Evolutionary conservation across 1,140 invertebrate genomes (phyloP).

Genomic region (Patella vulgata): DNA sequence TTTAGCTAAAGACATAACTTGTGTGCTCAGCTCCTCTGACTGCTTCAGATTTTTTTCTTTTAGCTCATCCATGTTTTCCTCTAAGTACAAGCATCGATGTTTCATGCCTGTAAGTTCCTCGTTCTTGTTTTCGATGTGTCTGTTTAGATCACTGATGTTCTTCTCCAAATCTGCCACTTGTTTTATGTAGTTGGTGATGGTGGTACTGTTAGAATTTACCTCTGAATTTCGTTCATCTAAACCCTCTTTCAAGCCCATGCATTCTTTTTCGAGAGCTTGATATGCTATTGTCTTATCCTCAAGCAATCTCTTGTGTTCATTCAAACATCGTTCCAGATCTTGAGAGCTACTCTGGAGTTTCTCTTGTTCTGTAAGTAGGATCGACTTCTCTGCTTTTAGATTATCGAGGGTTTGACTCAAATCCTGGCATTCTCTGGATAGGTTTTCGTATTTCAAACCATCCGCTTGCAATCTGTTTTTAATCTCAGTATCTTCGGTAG

Average conservation of each 20-base stretch:
- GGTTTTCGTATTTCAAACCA: slow-evolving; percentile 5
- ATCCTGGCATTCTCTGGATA: slow-evolving; percentile 5
- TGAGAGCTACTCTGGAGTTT: slow-evolving; percentile 3
- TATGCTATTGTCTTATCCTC: slow-evolving; percentile 2
- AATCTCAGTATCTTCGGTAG: slow-evolving; percentile 5
- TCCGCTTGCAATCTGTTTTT: slow-evolving; percentile 14
- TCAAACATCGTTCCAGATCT: slow-evolving; percentile 17
- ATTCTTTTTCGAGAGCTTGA: slow-evolving; percentile 18
- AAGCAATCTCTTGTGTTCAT: slow-evolving; percentile 5
- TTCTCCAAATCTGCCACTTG: neutral
- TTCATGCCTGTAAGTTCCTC: too few relatives aligned
- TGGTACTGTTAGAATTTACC: neutral
- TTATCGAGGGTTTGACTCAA: slow-evolving; percentile 7
- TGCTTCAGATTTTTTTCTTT: too few relatives aligned
- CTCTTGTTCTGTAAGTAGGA: neutral
- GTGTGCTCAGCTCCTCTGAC: too few relatives aligned
- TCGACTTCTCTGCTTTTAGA: neutral
- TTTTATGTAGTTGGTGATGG: neutral
- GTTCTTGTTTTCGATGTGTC: neutral
- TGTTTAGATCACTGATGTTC: neutral
- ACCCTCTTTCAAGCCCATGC: slow-evolving; percentile 1
- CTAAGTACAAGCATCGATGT: too few relatives aligned
- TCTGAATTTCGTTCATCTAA: neutral
- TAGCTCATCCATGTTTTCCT: too few relatives aligned
- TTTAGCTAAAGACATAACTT: neutral